phyloP scores from a whole-genome alignment of 92 coral and sea anemone genomes.

The Anthopleura xanthogrammica region DNA sequence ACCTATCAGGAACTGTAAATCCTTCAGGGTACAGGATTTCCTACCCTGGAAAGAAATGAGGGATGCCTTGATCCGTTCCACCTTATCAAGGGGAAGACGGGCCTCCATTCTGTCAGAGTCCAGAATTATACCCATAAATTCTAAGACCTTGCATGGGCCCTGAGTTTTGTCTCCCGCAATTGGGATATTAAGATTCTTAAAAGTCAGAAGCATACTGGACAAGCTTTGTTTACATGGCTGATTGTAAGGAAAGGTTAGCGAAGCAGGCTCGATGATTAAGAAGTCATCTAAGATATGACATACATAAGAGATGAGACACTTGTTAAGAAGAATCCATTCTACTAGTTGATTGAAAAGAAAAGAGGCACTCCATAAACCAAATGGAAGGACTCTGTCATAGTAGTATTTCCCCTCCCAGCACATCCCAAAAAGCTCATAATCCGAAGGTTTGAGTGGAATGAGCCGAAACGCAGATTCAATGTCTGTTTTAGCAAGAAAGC shows the following conservation, averaged over 20 bases:
- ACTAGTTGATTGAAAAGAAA: conserved; percentile 42
- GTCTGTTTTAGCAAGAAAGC: conserved; percentile 44
- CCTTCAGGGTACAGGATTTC: no score
- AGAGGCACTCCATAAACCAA: conserved; percentile 49
- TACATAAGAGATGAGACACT: conserved; percentile 30
- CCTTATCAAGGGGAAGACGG: conserved; percentile 35
- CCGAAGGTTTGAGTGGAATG: neutral
- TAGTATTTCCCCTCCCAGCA: conserved; percentile 44
- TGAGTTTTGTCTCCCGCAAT: conserved; percentile 24
- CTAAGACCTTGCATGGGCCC: conserved; percentile 37
- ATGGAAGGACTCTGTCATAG: conserved; percentile 49
- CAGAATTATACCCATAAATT: conserved; percentile 39
- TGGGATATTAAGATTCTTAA: conserved; percentile 22
- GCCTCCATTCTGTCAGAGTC: conserved; percentile 50
- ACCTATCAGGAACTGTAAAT: no score
- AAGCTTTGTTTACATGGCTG: conserved; percentile 43
- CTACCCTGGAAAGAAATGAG: no score
- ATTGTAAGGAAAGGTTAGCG: conserved; percentile 16
- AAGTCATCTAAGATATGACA: conserved; percentile 52
- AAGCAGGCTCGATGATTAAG: conserved; percentile 35
- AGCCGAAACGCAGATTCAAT: conserved; percentile 50
- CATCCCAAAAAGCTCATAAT: conserved; percentile 50
- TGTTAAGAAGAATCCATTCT: conserved; percentile 45
- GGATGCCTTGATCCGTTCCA: no score
- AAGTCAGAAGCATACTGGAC: conserved; percentile 24